Conservation (phyloP, 2,888 invertebrate genomes). For the Acrocyrtus sp. region DNA sequence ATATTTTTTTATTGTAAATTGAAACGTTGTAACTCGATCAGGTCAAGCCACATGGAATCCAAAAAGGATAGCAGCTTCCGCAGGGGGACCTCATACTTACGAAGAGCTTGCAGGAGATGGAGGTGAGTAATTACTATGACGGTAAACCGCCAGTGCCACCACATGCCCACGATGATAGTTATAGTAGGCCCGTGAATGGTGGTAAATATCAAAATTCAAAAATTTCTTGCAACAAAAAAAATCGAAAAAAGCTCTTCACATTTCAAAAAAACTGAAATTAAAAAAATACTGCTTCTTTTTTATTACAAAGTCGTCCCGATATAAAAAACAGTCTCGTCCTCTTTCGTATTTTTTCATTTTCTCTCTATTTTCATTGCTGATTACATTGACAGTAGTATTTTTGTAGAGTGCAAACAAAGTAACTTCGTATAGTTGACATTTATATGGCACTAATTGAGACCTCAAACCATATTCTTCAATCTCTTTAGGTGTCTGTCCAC, state of each 20-base stretch:
- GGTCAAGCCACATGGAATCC: slow-evolving; percentile 63
- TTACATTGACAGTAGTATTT: no score
- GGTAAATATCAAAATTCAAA: slow-evolving; percentile 55
- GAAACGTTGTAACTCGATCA: no score
- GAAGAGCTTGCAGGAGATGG: slow-evolving; percentile 61
- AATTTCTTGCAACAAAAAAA: background rate
- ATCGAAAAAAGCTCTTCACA: slow-evolving; percentile 8
- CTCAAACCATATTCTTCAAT: slow-evolving; percentile 8
- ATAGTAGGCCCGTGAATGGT: slow-evolving; percentile 62
- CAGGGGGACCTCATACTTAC: slow-evolving; percentile 60
- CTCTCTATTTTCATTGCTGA: background rate
- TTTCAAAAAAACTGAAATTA: no score
- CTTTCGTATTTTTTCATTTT: slow-evolving; percentile 5
- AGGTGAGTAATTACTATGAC: slow-evolving; percentile 59
- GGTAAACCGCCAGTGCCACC: slow-evolving; percentile 59
- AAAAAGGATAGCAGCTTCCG: slow-evolving; percentile 57
- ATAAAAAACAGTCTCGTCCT: background rate
- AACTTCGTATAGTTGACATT: no score
- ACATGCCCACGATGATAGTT: slow-evolving; percentile 62
- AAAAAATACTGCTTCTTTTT: background rate
- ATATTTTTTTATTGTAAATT: background rate
- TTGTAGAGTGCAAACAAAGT: no score
- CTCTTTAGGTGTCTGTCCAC: slow-evolving; percentile 12
- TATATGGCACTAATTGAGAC: slow-evolving; percentile 7
- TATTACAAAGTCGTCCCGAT: slow-evolving; percentile 15